Base-by-base conservation (phyloP, 2,797 vertebrate genomes). In the Arremon brunneinucha region DNA sequence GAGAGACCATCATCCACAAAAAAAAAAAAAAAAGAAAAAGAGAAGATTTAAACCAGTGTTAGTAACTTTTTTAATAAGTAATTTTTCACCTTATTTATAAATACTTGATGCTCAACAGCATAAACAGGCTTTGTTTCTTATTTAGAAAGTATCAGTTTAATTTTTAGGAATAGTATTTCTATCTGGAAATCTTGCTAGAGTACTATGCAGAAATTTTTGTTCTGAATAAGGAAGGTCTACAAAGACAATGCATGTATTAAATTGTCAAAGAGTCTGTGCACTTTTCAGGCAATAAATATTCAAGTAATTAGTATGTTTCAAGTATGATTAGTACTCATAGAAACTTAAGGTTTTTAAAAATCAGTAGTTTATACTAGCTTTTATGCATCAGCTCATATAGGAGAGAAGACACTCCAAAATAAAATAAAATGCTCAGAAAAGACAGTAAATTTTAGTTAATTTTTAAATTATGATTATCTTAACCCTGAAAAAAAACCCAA, bases 381-480 rank as follows among this genome's bases (percentile, higher is more conserved):
- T 43, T 67, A 49, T 43, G 30, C 14, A 39, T 67, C 17, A 53
- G 8, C 16, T 67, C 63, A 37, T 20, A 18, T 8, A 68, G 56
- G 32, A 65, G 32, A 63, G 28, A 63, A 83, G 43, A 44, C 56
- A 35, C 5, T 11, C 3, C 19, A 53, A 90, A 88, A 63, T 60
- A 93, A 68, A 70, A 96, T 83, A 80, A 67, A 95, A 91, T 34
- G 90, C 77, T 9, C 79, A 83, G 93, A 88, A 89, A 92, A 96
- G 43, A 94, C 95, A 89, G 77, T 91, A 93, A 24, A 18, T 80
- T 93, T 95, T 94, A 86, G 70, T 89, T 96, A 89, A 95, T 95
- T 67, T 94, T 97, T 97, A 55, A 27, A 71, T 95, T 94, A 53
- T 70, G 63, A 67, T 95, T 96, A 92, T 70, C 65, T 72, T 89